Evolutionary conservation across 2,113 vertebrate species (phyloP).

Genomic region (Hippotragus niger): DNA sequence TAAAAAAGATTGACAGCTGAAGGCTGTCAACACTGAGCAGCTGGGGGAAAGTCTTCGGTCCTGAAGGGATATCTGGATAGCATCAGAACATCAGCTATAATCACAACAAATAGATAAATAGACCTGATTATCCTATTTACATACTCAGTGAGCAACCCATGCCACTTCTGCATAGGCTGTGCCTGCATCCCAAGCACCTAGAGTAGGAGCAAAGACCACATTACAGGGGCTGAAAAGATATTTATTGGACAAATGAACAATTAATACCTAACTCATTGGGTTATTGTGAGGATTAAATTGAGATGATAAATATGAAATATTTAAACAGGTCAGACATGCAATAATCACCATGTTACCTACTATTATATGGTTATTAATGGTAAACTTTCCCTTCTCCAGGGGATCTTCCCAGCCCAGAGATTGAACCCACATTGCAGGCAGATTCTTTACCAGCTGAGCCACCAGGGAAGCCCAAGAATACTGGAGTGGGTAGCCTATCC

Average conservation of each 20-base stretch:
- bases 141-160: background rate
- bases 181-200: background rate
- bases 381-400: background rate
- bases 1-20: background rate
- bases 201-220: background rate
- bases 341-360: background rate
- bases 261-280: background rate
- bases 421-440: background rate
- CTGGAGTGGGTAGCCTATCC: background rate
- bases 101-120: background rate
- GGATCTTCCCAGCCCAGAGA: background rate
- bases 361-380: background rate
- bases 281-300: background rate
- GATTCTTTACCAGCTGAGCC: background rate
- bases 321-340: background rate
- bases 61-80: background rate
- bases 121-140: background rate
- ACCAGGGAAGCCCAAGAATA: background rate
- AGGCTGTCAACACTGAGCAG: background rate
- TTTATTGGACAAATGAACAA: background rate
- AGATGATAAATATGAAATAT: background rate
- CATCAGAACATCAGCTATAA: background rate
- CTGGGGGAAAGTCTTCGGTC: background rate
- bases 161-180: background rate
- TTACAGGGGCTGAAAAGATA: background rate